Conservation (phyloP, 2,888 invertebrate genomes). For the Sepioteuthis lessoniana region DNA sequence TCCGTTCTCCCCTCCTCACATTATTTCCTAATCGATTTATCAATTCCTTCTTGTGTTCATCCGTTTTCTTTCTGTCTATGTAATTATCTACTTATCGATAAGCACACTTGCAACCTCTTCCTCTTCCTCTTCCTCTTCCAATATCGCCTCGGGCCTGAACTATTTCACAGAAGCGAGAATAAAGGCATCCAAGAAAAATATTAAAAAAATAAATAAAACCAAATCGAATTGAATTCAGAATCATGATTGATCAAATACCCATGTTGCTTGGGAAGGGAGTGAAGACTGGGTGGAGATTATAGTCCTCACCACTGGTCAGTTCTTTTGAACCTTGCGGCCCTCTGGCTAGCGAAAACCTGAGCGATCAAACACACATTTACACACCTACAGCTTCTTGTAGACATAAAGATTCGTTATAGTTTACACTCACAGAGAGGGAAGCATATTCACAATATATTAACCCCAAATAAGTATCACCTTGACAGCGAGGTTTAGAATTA, state of each 20-base stretch:
- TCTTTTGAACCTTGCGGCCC: neutral
- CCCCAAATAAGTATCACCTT: too few relatives aligned
- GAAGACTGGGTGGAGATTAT: neutral
- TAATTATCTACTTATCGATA: neutral
- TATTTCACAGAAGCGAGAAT: neutral
- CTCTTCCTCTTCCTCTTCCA: neutral
- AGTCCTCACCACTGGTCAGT: neutral
- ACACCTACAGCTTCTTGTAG: neutral
- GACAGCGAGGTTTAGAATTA: too few relatives aligned
- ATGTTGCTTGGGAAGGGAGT: neutral
- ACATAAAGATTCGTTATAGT: neutral
- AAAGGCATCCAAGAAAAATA: neutral
- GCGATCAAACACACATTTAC: neutral
- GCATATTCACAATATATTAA: neutral
- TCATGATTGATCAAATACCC: neutral
- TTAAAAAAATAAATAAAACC: neutral
- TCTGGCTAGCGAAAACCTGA: neutral
- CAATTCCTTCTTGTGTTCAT: neutral
- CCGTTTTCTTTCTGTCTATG: neutral
- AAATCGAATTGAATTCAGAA: neutral
- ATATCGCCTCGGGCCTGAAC: neutral
- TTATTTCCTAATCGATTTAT: neutral
- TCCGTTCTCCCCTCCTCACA: too few relatives aligned
- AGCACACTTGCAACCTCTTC: neutral
- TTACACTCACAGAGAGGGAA: neutral